Evolutionary conservation across 1,140 invertebrate species (phyloP).

Genomic region (Dendroctonus ponderosae): DNA sequence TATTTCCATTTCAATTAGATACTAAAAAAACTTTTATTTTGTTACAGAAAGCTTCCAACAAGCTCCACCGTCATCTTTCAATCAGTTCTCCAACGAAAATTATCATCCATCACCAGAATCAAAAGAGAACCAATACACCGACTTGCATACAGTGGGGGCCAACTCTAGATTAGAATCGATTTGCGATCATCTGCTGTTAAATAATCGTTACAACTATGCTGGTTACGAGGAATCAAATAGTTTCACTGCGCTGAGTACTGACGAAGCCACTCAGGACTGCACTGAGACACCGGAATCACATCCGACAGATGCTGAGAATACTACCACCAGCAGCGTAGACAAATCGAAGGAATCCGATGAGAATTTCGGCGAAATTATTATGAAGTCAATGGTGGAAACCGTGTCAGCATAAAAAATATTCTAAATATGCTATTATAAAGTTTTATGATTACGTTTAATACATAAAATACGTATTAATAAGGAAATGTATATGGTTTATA

Average conservation of each 20-base stretch:
- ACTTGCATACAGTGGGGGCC: constrained; percentile 55
- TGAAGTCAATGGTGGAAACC: constrained; percentile 89
- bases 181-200: constrained; percentile 59
- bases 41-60: constrained; percentile 30
- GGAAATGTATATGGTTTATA: constrained; percentile 50
- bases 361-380: constrained; percentile 90
- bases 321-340: constrained; percentile 20
- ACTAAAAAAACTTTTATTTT: constrained; percentile 3
- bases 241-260: constrained; percentile 35
- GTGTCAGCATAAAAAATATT: constrained; percentile 68
- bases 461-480: constrained; percentile 37
- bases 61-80: constrained; percentile 38
- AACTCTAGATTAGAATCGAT: constrained; percentile 70
- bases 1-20: neutral
- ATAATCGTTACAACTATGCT: constrained; percentile 59
- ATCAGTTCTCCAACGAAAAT: constrained; percentile 45
- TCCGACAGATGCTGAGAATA: constrained; percentile 21
- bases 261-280: constrained; percentile 18
- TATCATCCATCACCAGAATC: constrained; percentile 24
- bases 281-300: constrained; percentile 13
- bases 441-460: constrained; percentile 45
- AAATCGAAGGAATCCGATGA: constrained; percentile 59
- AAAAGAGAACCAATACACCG: constrained; percentile 58
- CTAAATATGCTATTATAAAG: constrained; percentile 35
- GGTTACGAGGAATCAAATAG: constrained; percentile 43